phyloP scores from a whole-genome alignment of 1,140 invertebrate species.

The Halyomorpha halys region DNA sequence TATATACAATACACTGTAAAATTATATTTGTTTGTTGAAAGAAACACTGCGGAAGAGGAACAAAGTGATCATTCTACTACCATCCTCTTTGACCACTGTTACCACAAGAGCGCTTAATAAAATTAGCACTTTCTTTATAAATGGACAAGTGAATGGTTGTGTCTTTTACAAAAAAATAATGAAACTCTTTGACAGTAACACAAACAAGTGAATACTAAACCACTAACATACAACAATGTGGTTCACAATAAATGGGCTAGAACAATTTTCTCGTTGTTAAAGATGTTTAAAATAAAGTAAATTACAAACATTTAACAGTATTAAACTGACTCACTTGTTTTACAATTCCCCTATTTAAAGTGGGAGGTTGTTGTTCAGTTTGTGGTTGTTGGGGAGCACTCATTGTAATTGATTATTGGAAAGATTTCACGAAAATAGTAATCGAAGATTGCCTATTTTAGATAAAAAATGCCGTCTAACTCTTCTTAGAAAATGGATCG shows the following conservation, averaged over 20 bases:
- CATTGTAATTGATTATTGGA: conserved; percentile 11
- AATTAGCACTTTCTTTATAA: too few relatives aligned
- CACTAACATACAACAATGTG: not conserved
- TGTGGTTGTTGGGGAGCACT: conserved; percentile 20
- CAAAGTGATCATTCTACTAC: too few relatives aligned
- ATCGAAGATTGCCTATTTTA: not conserved
- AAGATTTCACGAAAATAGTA: not conserved
- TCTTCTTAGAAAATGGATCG: not conserved
- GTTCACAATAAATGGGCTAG: not conserved
- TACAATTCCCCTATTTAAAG: conserved; percentile 5
- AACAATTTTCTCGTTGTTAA: not conserved
- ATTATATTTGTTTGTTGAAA: too few relatives aligned
- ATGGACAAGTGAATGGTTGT: too few relatives aligned
- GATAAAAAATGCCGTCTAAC: not conserved
- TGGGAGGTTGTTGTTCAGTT: conserved; percentile 1
- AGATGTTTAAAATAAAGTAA: not conserved
- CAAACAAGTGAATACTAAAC: conserved; percentile 1
- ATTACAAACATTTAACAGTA: not conserved
- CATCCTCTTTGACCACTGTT: too few relatives aligned
- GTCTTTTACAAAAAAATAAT: too few relatives aligned
- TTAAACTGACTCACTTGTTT: conserved; percentile 15
- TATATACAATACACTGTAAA: too few relatives aligned
- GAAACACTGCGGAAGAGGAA: too few relatives aligned
- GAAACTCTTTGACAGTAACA: not conserved
- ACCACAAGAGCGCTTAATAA: too few relatives aligned